Base-by-base conservation (phyloP, 2,888 invertebrate species). In the Drosophila anomelani region DNA sequence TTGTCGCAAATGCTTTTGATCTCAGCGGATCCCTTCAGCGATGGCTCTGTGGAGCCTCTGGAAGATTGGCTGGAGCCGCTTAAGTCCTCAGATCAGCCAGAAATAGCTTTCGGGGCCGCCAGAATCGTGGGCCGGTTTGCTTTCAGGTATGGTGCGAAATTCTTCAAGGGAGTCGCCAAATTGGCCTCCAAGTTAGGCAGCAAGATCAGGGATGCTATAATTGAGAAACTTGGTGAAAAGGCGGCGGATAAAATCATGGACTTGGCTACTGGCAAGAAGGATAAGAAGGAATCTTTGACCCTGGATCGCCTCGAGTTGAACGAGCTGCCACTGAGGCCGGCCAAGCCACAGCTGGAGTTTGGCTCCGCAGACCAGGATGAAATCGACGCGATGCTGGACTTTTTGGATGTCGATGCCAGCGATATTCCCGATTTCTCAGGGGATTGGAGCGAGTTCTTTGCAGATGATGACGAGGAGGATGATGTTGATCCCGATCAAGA, bases 371-470 rank as follows among this genome's bases (percentile, higher is more conserved):
- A 51, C 32, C 29, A 17, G 7, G 34, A 34, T 9, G 55, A 39
- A 12, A 2, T 55, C 17, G 17, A 41, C 13, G 29, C n/a, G 10
- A 26, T 55, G 13, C 12, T 55, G 13, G 26, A 51, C 17, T 7
- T 17, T 29, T 17, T 51, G 32, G 49, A 34, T 32, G 17, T 51
- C 6, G 49, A 51, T 17, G 29, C 49, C 17, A 32, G 32, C 17
- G 49, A 51, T 4, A 32, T 51, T n/a, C 32, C 29, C 49, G 49
- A 32, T 13, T 51, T 51, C 34, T 17, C 29, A 4, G 39, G 39
- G 7, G 17, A 55, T 41, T 55, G 55, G 55, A 23, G 17, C 17
- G 36, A 55, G n/a, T 41, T 29, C 39, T 51, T 51, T 29, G 49
- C 2, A 7, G 34, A 17, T 10, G 49, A 51, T 10, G 49, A 51